phyloP scores from a whole-genome alignment of 2,113 vertebrate species.

The Rhabdomys dilectus region DNA sequence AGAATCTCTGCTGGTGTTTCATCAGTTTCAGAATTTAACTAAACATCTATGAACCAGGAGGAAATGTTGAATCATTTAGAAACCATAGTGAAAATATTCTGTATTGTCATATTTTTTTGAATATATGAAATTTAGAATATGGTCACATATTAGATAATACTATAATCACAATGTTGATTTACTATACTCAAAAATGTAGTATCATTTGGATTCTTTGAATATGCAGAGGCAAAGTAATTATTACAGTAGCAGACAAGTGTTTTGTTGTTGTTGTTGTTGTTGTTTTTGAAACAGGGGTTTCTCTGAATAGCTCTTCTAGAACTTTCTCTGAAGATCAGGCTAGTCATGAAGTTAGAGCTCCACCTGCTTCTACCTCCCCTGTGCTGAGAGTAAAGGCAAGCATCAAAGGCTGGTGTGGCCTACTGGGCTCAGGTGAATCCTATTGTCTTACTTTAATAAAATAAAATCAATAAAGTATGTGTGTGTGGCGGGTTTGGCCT shows the following conservation, averaged over 20 bases:
- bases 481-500: too few species aligned
- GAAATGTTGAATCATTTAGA: neutral
- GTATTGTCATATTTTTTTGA: neutral
- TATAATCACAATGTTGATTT: neutral
- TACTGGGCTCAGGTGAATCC: slow-evolving; percentile 15
- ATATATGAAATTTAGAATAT: slow-evolving; percentile 11
- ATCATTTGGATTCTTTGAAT: neutral
- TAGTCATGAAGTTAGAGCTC: neutral
- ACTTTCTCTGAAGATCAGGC: neutral
- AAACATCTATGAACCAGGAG: neutral
- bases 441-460: slow-evolving; percentile 53
- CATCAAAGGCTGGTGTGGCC: neutral
- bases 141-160: neutral
- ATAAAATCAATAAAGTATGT: neutral
- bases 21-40: slow-evolving; percentile 16
- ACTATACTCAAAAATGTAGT: neutral
- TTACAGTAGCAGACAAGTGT: neutral
- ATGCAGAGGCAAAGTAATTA: neutral
- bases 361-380: neutral
- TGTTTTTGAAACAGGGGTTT: neutral
- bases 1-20: neutral
- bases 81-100: neutral
- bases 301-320: neutral
- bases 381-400: neutral
- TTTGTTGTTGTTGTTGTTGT: neutral